Evolutionary conservation across 2,113 vertebrate genomes (phyloP).

Genomic region (Progne subis): DNA sequence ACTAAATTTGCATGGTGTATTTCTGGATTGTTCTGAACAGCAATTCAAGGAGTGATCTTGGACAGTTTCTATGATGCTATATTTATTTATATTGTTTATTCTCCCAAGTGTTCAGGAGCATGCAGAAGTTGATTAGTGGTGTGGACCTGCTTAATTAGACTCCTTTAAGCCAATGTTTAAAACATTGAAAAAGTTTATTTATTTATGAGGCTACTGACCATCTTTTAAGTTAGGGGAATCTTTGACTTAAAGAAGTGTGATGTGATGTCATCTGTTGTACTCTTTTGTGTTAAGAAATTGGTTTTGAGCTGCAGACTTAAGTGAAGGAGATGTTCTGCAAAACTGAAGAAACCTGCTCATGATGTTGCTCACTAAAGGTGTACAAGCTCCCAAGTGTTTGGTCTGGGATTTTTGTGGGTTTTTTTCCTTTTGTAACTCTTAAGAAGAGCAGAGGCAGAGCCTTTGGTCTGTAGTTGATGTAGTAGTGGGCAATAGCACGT

Average conservation of each 20-base stretch:
- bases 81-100: background rate
- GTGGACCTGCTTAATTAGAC: background rate
- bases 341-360: background rate
- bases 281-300: background rate
- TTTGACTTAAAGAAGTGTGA: background rate
- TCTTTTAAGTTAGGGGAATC: background rate
- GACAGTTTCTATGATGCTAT: background rate
- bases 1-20: background rate
- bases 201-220: background rate
- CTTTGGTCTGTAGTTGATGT: background rate
- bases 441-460: background rate
- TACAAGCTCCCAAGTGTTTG: background rate
- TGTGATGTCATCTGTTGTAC: background rate
- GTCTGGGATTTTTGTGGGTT: background rate
- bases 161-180: background rate
- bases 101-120: background rate
- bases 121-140: background rate
- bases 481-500: background rate
- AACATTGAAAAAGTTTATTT: background rate
- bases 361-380: accelerated
- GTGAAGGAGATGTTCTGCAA: background rate
- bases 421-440: background rate
- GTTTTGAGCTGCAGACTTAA: background rate
- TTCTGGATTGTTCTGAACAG: background rate
- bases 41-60: background rate